Evolutionary conservation across 2,113 vertebrate species (phyloP).

Genomic region (Otolemur garnettii): DNA sequence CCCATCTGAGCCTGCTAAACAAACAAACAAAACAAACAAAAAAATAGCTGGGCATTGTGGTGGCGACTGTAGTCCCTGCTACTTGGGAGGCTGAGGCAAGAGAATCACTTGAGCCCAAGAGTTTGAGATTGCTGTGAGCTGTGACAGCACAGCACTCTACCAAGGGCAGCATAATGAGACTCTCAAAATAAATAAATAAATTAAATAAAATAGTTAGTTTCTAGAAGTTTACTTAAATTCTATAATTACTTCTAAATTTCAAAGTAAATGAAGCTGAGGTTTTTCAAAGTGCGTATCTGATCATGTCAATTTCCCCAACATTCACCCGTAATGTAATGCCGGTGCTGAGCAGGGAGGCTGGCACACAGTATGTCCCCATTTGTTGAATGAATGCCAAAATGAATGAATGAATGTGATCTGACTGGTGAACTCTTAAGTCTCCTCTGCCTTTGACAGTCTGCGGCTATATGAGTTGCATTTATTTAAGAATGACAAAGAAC

Average conservation of each 20-base stretch:
- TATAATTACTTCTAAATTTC: not conserved
- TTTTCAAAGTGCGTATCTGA: conserved; percentile 26
- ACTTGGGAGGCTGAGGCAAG: too few species aligned
- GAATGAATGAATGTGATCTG: not conserved
- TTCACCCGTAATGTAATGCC: not conserved
- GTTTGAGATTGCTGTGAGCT: too few species aligned
- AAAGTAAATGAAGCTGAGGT: not conserved
- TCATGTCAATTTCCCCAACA: not conserved
- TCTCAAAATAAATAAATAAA: too few species aligned
- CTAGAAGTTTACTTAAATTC: not conserved
- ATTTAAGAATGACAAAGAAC: not conserved
- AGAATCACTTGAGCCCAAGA: too few species aligned
- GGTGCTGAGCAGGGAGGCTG: not conserved
- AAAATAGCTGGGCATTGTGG: too few species aligned
- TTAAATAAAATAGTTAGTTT: not conserved
- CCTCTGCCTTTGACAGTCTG: not conserved
- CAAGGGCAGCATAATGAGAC: too few species aligned
- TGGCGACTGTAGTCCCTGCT: too few species aligned
- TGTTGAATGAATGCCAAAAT: not conserved
- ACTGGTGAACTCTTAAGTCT: not conserved
- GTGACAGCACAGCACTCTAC: too few species aligned
- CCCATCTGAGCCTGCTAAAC: too few species aligned
- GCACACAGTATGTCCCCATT: not conserved
- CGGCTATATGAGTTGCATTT: not conserved
- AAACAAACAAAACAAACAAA: too few species aligned